These are phyloP conservation scores for Idaea biselata DNA, from an alignment of 2,888 invertebrate species.

Conservation along the genomic window DNA sequence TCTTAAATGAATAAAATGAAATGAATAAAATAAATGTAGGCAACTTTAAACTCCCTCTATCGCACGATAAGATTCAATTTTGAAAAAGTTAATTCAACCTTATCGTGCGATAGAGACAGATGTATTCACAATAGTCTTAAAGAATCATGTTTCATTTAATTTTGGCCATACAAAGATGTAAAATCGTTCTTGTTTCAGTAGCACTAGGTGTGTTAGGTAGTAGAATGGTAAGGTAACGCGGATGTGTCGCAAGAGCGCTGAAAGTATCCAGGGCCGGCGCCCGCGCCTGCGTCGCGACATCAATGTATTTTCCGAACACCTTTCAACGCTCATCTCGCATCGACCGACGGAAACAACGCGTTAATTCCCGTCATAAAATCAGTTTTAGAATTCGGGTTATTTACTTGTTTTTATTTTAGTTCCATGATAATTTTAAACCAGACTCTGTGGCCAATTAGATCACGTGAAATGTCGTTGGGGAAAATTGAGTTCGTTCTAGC, in stretches of 20 bases:
- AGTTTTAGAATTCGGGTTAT: constrained; percentile 80
- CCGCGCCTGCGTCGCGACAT: constrained; percentile 41
- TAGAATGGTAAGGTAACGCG: constrained; percentile 31
- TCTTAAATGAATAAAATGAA: too few species aligned
- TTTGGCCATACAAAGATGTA: constrained; percentile 13
- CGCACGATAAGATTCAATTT: too few species aligned
- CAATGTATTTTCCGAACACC: constrained; percentile 76
- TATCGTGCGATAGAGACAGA: too few species aligned
- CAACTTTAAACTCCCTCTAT: too few species aligned
- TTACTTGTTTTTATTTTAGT: constrained; percentile 80
- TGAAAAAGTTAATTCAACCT: too few species aligned
- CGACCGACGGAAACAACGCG: constrained; percentile 80
- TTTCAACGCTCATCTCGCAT: constrained; percentile 78
- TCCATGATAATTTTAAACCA: constrained; percentile 77
- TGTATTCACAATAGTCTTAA: not conserved
- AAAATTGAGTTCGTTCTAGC: constrained; percentile 6
- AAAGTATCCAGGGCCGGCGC: constrained; percentile 44
- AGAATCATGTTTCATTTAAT: not conserved
- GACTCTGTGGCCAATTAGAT: constrained; percentile 73
- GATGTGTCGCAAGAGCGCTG: constrained; percentile 61
- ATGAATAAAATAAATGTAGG: too few species aligned
- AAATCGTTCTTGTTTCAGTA: constrained; percentile 4
- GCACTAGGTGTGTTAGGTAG: not conserved
- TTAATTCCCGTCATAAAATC: constrained; percentile 81
- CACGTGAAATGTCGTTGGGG: constrained; percentile 60